Conservation (phyloP, 1,140 invertebrate genomes). For the Drosophila ironensis region DNA sequence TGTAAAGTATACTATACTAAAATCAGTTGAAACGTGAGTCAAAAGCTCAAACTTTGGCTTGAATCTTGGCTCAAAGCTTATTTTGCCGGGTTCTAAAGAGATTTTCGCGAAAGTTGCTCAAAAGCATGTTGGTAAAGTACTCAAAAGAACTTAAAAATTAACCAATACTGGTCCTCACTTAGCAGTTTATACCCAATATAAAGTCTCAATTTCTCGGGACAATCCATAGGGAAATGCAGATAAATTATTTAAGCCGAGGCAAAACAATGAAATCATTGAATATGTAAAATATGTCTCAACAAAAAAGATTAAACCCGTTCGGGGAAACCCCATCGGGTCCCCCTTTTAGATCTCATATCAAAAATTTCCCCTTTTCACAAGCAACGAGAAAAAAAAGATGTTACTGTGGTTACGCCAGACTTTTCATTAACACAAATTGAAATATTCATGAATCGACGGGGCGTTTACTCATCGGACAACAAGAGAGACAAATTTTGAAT, state of each 20-base stretch:
- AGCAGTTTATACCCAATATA: no score
- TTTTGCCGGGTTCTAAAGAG: not conserved
- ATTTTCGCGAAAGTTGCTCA: not conserved
- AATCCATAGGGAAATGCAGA: no score
- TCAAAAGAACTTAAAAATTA: no score
- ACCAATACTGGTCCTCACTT: no score
- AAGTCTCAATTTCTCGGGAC: no score
- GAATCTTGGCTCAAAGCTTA: not conserved
- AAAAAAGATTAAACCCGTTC: no score
- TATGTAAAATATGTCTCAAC: no score
- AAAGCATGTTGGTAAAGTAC: no score
- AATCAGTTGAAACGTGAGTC: not conserved
- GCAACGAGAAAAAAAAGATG: not conserved
- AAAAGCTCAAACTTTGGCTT: slow-evolving; percentile 17
- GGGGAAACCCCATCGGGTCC: no score
- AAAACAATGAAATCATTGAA: no score
- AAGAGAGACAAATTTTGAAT: slow-evolving; percentile 23
- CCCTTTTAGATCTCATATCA: not conserved
- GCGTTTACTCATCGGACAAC: not conserved
- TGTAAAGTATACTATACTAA: not conserved
- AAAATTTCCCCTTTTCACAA: not conserved
- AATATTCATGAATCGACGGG: slow-evolving; percentile 40
- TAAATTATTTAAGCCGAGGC: no score
- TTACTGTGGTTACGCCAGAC: slow-evolving; percentile 16
- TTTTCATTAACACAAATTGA: slow-evolving; percentile 50